These are phyloP conservation scores for Drosophila pseudoobscura DNA, from an alignment of 1,140 invertebrate genomes.

Conservation along the genomic window DNA sequence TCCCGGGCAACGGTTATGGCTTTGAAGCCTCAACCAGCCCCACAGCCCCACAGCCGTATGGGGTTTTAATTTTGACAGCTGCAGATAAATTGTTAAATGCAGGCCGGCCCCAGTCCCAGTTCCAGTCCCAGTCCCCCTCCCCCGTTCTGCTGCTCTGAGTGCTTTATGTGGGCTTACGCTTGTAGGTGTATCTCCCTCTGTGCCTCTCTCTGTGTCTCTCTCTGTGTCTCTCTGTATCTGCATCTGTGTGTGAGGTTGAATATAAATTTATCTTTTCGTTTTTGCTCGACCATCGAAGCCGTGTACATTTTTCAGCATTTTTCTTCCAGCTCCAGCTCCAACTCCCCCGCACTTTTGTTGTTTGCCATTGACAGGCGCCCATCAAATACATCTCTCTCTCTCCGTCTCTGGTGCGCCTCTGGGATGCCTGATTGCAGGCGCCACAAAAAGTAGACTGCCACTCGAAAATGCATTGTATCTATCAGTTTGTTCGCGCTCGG, in stretches of 20 bases:
- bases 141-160: constrained; percentile 63
- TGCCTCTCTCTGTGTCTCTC: neutral
- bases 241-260: constrained; percentile 52
- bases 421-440: constrained; percentile 50
- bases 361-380: constrained; percentile 74
- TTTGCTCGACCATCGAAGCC: constrained; percentile 61
- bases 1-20: constrained; percentile 37
- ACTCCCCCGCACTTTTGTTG: constrained; percentile 59
- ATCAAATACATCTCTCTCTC: constrained; percentile 64
- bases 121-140: too few relatives aligned
- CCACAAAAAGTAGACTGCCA: constrained; percentile 39
- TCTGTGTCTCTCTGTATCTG: constrained; percentile 9
- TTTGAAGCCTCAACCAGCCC: constrained; percentile 34
- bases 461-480: constrained; percentile 76
- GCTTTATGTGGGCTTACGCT: constrained; percentile 76
- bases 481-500: constrained; percentile 66
- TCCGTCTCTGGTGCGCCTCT: neutral
- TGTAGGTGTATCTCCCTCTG: constrained; percentile 52
- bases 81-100: constrained; percentile 83
- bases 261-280: constrained; percentile 74
- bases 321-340: constrained; percentile 30
- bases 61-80: constrained; percentile 83
- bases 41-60: constrained; percentile 55
- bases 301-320: constrained; percentile 73
- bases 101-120: constrained; percentile 36